Conservation (phyloP, 2,797 vertebrate genomes). For the Heterohyrax brucei region DNA sequence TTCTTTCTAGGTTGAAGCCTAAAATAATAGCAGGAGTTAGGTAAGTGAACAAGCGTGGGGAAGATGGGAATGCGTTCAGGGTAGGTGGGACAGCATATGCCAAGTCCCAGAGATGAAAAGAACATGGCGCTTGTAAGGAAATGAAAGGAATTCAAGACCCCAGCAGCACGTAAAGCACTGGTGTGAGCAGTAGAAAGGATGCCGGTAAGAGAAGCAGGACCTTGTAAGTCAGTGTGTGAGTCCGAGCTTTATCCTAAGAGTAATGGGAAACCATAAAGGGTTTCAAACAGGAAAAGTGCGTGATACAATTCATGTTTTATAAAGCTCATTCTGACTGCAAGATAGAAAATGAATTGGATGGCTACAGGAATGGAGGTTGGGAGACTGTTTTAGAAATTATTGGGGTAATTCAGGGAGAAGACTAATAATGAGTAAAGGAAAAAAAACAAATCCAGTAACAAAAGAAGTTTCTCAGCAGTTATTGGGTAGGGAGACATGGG, state of each 20-base stretch:
- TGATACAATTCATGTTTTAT: slow-evolving; percentile 10
- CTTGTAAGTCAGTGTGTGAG: neutral
- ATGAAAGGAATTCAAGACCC: neutral
- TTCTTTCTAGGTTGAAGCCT: neutral
- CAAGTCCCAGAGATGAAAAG: slow-evolving; percentile 20
- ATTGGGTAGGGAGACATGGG: neutral
- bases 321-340: neutral
- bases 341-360: slow-evolving; percentile 17
- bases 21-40: slow-evolving; percentile 20
- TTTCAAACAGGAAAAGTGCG: neutral
- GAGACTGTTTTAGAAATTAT: neutral
- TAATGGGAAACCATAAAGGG: neutral
- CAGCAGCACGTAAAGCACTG: neutral
- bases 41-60: neutral
- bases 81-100: neutral
- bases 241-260: neutral
- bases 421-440: slow-evolving; percentile 31
- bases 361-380: neutral
- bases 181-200: neutral
- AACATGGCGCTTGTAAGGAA: slow-evolving; percentile 7
- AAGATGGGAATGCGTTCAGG: neutral
- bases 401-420: slow-evolving; percentile 30
- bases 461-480: slow-evolving; percentile 30
- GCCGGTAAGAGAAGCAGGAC: neutral
- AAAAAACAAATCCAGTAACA: neutral